Evolutionary conservation across 2,113 vertebrate genomes (phyloP).

Genomic region (Brienomyrus brachyistius): DNA sequence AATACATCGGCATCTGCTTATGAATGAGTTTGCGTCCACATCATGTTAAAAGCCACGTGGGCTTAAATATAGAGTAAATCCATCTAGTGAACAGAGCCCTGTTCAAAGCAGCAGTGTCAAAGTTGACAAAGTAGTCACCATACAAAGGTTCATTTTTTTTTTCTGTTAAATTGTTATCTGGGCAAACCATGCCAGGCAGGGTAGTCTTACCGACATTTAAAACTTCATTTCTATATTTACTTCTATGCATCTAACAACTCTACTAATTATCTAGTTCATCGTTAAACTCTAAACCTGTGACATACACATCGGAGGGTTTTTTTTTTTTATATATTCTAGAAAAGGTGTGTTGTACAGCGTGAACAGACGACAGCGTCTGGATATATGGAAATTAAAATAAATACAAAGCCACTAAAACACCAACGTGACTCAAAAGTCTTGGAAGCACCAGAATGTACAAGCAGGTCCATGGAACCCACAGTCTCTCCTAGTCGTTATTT

Average conservation of each 20-base stretch:
- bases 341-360: not conserved
- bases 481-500: not conserved
- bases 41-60: not conserved
- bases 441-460: not conserved
- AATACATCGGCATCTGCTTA: not conserved
- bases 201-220: not conserved
- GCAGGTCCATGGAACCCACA: not conserved
- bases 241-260: not conserved
- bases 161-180: not conserved
- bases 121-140: not conserved
- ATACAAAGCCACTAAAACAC: constrained; percentile 5
- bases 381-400: not conserved
- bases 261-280: not conserved
- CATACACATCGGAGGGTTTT: not conserved
- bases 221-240: not conserved
- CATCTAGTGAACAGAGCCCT: not conserved
- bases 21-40: not conserved
- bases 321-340: not conserved
- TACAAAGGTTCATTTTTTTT: not conserved
- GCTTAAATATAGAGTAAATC: not conserved
- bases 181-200: not conserved
- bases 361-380: not conserved
- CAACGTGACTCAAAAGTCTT: not conserved
- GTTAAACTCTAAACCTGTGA: not conserved
- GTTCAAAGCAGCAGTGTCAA: not conserved